Conservation (phyloP, 1,140 invertebrate genomes). For the Hylaeus anthracinus region DNA sequence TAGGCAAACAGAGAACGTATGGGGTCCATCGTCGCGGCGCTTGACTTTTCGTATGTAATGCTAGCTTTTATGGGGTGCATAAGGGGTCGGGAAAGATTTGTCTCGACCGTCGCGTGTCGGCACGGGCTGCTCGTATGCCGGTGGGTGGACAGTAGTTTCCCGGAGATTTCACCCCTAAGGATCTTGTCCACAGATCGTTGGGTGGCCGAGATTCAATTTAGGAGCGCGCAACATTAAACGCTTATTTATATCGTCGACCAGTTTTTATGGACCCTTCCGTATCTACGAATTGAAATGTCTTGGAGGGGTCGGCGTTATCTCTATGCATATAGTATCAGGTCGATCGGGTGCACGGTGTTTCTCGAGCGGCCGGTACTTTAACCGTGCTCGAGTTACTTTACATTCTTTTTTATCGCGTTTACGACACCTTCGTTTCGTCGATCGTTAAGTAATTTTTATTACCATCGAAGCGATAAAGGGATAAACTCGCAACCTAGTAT, state of each 20-base stretch:
- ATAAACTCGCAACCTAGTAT: no score
- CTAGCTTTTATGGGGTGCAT: conserved; percentile 56
- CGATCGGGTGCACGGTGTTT: not conserved
- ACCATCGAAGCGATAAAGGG: no score
- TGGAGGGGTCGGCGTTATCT: conserved; percentile 14
- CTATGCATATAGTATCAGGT: conserved; percentile 1
- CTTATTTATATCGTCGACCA: conserved; percentile 60
- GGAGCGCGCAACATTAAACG: conserved; percentile 66
- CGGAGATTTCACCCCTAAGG: conserved; percentile 42
- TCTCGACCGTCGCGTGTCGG: not conserved
- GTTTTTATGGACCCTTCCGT: conserved; percentile 48
- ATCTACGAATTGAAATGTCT: conserved; percentile 51
- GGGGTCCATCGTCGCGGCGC: conserved; percentile 67
- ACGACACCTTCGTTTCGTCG: no score
- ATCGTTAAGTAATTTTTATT: no score
- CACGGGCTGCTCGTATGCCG: not conserved
- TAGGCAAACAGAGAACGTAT: conserved; percentile 69
- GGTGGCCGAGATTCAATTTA: conserved; percentile 75
- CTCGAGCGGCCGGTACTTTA: not conserved
- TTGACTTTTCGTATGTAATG: conserved; percentile 67
- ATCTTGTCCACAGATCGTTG: conserved; percentile 65
- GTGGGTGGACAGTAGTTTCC: conserved; percentile 60
- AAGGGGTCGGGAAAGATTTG: conserved; percentile 59
- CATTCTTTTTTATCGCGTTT: not conserved
- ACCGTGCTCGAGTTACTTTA: not conserved